Conservation (phyloP, 2,888 invertebrate genomes). For the Pedicia rivosa region DNA sequence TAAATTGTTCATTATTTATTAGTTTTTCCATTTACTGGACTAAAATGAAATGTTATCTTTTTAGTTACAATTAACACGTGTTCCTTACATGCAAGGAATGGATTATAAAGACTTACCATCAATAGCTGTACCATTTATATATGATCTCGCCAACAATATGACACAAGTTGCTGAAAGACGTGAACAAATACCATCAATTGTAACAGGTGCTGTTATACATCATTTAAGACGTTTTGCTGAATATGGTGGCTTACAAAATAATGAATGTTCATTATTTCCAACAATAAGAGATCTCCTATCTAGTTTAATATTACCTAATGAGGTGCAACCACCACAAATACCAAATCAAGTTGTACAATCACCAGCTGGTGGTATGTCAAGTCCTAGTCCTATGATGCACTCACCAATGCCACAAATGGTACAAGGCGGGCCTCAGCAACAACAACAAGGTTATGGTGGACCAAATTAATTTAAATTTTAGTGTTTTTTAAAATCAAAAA, state of each 20-base stretch:
- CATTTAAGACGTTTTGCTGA: slow-evolving; percentile 58
- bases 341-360: slow-evolving; percentile 31
- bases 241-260: slow-evolving; percentile 49
- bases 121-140: slow-evolving; percentile 74
- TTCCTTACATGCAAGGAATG: slow-evolving; percentile 38
- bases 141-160: slow-evolving; percentile 72
- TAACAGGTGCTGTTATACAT: slow-evolving; percentile 43
- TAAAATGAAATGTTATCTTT: slow-evolving; percentile 16
- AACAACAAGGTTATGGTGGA: slow-evolving; percentile 23
- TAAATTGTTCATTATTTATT: neutral
- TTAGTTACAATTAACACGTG: slow-evolving; percentile 59
- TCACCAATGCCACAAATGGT: slow-evolving; percentile 35
- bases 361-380: slow-evolving; percentile 28
- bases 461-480: too few relatives aligned
- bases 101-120: slow-evolving; percentile 54
- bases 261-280: slow-evolving; percentile 82
- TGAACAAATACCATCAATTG: slow-evolving; percentile 45
- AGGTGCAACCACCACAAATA: slow-evolving; percentile 43
- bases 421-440: slow-evolving; percentile 18
- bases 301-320: slow-evolving; percentile 68
- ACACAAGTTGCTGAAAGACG: slow-evolving; percentile 77
- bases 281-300: slow-evolving; percentile 77
- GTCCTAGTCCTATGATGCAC: slow-evolving; percentile 40
- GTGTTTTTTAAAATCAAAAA: too few relatives aligned
- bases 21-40: slow-evolving; percentile 8